Base-by-base conservation (phyloP, 2,888 invertebrate species). In the Gisinianus flammeolus region DNA sequence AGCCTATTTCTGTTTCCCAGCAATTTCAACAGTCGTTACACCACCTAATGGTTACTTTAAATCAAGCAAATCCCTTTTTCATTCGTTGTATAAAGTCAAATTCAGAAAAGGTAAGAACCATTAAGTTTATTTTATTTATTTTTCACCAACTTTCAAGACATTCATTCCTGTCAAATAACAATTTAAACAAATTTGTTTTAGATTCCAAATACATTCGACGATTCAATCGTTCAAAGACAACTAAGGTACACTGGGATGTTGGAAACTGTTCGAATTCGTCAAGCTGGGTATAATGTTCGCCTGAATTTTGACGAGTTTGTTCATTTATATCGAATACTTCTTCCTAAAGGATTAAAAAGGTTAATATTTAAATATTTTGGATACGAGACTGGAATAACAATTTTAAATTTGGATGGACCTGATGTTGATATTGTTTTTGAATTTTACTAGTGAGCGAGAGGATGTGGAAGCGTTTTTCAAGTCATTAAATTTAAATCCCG, bases 181-280 rank as follows among this genome's bases (percentile, higher is more conserved):
- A 3, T 33, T 71, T 54, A 12, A 52, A 58, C n/a, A n/a, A 10
- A 19, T 58, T 58, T 58, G 12, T 24, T 58, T 58, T 85, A 90
- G 90, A 92, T 94, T 81, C 93, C 97, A 0, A 96, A 96, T 87
- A 92, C 92, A 83, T 97, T 97, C 88, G 96, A 97, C 87, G 95
- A 97, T 85, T 94, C 95, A 81, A 94, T 96, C 0, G 96, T 97
- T 10, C 93, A 96, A 85, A 90, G 96, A 72, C 93, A 95, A 87
- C 89, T 98, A 79, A 90, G 97, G 12, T 98, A 98, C 88, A 97
- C 97, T 0, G 98, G 98, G 80, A 98, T 97, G 97, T 86, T 98
- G 85, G 97, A 97, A 87, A 98, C 97, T 0, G 97, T 97, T 19
- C 90, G 96, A 84, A 97, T 98, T 81, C 89, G 97, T 71, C 95